These are phyloP conservation scores for Tokudaia muenninki DNA, from an alignment of 2,797 vertebrate genomes.

Conservation along the genomic window DNA sequence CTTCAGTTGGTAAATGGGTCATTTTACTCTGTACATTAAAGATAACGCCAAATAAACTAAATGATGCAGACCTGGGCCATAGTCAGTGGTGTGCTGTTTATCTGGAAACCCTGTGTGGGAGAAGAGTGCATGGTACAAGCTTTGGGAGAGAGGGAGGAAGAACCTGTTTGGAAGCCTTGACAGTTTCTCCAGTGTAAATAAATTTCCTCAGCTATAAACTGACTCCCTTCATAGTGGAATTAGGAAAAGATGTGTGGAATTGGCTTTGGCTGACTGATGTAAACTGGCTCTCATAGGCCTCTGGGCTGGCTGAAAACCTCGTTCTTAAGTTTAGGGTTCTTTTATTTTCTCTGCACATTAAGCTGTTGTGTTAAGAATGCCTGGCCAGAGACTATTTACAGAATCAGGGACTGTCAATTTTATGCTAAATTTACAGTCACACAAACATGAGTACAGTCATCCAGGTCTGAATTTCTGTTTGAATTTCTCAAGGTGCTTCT, in stretches of 20 bases:
- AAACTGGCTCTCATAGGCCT: background rate
- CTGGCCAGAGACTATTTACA: background rate
- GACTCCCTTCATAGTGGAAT: background rate
- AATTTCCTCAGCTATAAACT: background rate
- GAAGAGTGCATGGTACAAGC: fast-evolving
- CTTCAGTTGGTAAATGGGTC: background rate
- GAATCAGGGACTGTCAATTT: background rate
- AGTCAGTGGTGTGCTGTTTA: background rate
- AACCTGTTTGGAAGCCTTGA: background rate
- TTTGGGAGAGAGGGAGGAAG: background rate
- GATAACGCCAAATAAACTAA: background rate
- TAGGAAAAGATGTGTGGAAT: background rate
- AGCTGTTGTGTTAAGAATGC: background rate
- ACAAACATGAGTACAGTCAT: background rate
- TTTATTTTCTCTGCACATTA: conserved; percentile 22
- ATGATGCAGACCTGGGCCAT: background rate
- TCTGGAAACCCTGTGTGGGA: background rate
- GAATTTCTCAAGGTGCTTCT: background rate
- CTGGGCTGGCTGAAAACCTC: background rate
- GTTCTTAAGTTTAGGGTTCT: background rate
- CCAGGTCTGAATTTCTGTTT: background rate
- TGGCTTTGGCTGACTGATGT: background rate
- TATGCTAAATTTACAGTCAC: background rate
- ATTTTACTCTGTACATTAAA: background rate
- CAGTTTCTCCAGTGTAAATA: background rate